phyloP scores from a whole-genome alignment of 1,140 invertebrate genomes.

The Apis dorsata region DNA sequence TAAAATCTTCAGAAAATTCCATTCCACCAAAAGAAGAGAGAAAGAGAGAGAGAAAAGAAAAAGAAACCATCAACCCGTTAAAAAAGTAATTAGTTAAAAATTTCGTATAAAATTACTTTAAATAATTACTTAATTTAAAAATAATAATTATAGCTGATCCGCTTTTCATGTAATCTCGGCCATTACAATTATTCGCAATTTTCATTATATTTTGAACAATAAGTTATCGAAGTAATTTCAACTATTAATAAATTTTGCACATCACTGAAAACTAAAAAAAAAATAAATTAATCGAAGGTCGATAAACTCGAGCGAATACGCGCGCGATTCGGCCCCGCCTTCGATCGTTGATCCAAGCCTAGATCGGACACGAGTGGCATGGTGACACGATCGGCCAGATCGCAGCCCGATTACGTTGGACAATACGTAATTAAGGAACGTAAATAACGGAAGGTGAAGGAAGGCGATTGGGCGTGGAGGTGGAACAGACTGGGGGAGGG shows the following conservation, averaged over 20 bases:
- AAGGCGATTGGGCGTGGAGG: not conserved
- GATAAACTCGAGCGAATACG: not conserved
- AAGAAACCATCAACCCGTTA: not conserved
- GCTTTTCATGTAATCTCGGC: no score
- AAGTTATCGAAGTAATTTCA: no score
- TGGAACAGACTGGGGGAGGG: not conserved
- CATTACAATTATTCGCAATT: no score
- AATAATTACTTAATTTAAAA: no score
- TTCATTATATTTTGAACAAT: no score
- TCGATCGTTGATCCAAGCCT: not conserved
- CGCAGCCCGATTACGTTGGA: not conserved
- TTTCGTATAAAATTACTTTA: no score
- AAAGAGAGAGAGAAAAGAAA: not conserved
- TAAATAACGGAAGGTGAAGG: constrained; percentile 52
- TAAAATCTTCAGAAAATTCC: not conserved
- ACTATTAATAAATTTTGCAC: no score
- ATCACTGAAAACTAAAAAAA: not conserved
- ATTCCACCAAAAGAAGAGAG: not conserved
- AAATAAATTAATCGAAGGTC: no score
- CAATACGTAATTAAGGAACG: constrained; percentile 37
- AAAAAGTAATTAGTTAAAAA: no score
- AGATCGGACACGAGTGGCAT: not conserved
- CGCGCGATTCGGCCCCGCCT: no score
- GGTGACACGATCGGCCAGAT: constrained; percentile 15
- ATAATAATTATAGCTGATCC: no score